Conservation (phyloP, 2,888 invertebrate species). For the Conchocele bisecta region DNA sequence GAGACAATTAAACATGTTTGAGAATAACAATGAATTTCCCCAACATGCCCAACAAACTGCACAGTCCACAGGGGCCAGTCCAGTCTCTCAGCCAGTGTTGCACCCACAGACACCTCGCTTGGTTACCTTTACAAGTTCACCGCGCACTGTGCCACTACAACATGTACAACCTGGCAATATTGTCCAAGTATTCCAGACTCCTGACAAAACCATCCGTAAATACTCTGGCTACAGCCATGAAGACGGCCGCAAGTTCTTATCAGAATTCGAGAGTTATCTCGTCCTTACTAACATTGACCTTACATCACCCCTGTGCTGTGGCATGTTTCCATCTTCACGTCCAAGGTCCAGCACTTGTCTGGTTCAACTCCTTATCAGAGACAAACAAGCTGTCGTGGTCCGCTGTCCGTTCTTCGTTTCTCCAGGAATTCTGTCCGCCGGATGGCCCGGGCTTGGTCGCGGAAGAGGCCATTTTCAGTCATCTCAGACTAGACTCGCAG, state of each 20-base stretch:
- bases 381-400: not conserved
- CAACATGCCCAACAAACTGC: too few species aligned
- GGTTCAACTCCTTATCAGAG: not conserved
- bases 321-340: conserved; percentile 11
- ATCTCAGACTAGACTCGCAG: not conserved
- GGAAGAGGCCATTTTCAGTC: not conserved
- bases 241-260: not conserved
- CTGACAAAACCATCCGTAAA: not conserved
- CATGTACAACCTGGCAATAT: too few species aligned
- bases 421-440: not conserved
- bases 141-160: too few species aligned
- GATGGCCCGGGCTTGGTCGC: not conserved
- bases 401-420: not conserved
- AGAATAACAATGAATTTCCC: too few species aligned
- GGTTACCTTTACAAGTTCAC: too few species aligned
- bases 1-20: too few species aligned
- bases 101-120: too few species aligned
- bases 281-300: not conserved
- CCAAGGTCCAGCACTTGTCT: conserved; percentile 1
- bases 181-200: too few species aligned
- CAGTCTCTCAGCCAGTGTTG: too few species aligned
- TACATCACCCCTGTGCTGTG: not conserved
- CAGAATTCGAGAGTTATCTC: conserved; percentile 6
- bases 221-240: conserved; percentile 6
- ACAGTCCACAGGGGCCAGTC: too few species aligned